Percentiles rank a stretch among this genome's conserved stretches.
phyloP scores from a whole-genome alignment of 2,888 invertebrate species.

The Drosophila anceps region DNA sequence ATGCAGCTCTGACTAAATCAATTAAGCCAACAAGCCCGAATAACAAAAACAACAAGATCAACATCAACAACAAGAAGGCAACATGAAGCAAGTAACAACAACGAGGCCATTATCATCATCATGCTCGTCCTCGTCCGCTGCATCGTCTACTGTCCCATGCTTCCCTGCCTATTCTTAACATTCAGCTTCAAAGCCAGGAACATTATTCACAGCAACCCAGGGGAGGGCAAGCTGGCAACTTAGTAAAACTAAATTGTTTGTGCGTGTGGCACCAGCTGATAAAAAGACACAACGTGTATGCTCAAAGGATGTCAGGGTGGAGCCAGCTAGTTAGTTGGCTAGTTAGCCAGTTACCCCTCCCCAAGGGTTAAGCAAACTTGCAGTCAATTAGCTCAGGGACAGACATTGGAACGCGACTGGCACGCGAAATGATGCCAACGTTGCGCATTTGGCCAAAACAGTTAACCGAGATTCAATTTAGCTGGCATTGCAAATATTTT shows the following conservation, averaged over 20 bases:
- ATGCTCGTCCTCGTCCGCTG: constrained; percentile 27
- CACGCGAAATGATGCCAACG: constrained; percentile 64
- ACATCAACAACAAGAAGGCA: constrained; percentile 42
- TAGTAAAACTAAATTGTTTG: constrained; percentile 40
- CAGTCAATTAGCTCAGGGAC: constrained; percentile 62
- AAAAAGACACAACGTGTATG: constrained; percentile 45
- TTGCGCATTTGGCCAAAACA: constrained; percentile 37
- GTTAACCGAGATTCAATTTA: constrained; percentile 57
- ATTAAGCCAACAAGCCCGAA: constrained; percentile 73
- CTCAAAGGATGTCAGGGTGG: constrained; percentile 29
- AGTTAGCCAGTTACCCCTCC: constrained; percentile 1
- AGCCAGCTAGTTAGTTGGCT: constrained; percentile 30
- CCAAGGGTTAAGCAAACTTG: constrained; percentile 39
- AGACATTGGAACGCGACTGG: constrained; percentile 47
- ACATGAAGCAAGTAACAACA: constrained; percentile 39
- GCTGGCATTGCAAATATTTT: constrained; percentile 66
- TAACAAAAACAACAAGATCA: constrained; percentile 39
- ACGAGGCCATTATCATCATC: constrained; percentile 71
- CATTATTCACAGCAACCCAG: constrained; percentile 65
- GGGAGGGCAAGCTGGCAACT: constrained; percentile 10
- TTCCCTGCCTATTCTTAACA: constrained; percentile 35
- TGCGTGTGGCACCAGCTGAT: constrained; percentile 65
- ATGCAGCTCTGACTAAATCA: constrained; percentile 76
- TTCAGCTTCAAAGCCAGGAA: constrained; percentile 63
- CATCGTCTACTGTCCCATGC: constrained; percentile 27